Evolutionary conservation across 2,113 vertebrate species (phyloP).

Genomic region (Ceratotherium simum): DNA sequence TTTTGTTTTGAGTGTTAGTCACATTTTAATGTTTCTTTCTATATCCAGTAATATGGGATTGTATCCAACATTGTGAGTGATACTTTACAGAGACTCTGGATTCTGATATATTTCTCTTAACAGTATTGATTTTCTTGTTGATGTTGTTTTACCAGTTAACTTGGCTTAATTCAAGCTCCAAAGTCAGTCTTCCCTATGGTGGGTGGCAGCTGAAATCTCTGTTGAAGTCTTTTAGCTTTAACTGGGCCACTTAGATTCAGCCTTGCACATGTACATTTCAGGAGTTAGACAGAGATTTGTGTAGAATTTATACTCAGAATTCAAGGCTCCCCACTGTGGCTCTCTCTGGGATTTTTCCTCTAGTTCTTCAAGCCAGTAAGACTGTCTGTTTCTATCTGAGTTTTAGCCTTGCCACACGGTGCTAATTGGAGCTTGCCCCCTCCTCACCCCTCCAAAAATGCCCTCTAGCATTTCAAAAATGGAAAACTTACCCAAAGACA

Average conservation of each 20-base stretch:
- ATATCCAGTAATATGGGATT: not conserved
- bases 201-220: constrained; percentile 3
- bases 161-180: not conserved
- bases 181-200: not conserved
- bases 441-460: not conserved
- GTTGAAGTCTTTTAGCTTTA: not conserved
- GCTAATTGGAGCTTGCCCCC: not conserved
- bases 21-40: constrained; percentile 43
- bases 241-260: not conserved
- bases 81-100: not conserved
- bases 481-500: not conserved
- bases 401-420: not conserved
- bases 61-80: not conserved
- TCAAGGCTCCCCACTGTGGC: not conserved
- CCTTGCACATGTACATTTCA: not conserved
- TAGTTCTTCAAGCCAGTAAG: not conserved
- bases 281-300: not conserved
- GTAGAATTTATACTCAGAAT: not conserved
- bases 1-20: not conserved
- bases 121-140: not conserved
- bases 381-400: not conserved
- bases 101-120: constrained; percentile 25
- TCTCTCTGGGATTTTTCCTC: not conserved
- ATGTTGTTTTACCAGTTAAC: not conserved
- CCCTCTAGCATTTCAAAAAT: constrained; percentile 15